Percentiles rank a stretch among this genome's conserved stretches.
phyloP scores from a whole-genome alignment of 2,113 vertebrate species.

The Stegostoma tigrinum region DNA sequence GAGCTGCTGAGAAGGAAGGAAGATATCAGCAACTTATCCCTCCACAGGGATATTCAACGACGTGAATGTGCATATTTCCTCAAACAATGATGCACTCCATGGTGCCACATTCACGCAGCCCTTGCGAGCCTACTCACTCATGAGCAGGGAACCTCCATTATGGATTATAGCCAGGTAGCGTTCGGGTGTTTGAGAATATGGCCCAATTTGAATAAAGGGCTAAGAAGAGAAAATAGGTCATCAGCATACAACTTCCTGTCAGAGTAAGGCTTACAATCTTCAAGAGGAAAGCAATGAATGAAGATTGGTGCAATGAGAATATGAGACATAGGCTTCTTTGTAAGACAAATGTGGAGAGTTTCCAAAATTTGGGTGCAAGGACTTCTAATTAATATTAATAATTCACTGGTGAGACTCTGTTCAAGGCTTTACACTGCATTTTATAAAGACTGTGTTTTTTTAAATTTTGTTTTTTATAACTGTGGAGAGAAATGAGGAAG shows the following conservation, averaged over 20 bases:
- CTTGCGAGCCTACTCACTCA: neutral
- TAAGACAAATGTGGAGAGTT: neutral
- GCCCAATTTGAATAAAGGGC: neutral
- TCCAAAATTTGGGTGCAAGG: neutral
- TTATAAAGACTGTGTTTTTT: neutral
- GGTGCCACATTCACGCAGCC: neutral
- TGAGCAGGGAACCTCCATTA: neutral
- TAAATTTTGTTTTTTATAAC: no score
- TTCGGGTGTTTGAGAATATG: neutral
- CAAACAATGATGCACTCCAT: neutral
- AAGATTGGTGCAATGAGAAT: neutral
- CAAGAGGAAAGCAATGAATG: neutral
- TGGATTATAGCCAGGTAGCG: neutral
- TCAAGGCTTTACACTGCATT: neutral
- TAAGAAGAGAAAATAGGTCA: neutral
- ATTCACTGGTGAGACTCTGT: neutral
- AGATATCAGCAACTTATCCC: neutral
- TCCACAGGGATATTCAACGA: neutral
- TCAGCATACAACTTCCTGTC: neutral
- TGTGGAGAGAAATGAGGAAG: no score
- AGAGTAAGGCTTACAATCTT: neutral
- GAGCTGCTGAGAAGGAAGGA: neutral
- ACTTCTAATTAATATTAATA: neutral
- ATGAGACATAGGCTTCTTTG: neutral
- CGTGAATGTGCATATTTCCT: neutral